These are phyloP conservation scores for Lacerta agilis DNA, from an alignment of 2,797 vertebrate species.

Conservation along the genomic window DNA sequence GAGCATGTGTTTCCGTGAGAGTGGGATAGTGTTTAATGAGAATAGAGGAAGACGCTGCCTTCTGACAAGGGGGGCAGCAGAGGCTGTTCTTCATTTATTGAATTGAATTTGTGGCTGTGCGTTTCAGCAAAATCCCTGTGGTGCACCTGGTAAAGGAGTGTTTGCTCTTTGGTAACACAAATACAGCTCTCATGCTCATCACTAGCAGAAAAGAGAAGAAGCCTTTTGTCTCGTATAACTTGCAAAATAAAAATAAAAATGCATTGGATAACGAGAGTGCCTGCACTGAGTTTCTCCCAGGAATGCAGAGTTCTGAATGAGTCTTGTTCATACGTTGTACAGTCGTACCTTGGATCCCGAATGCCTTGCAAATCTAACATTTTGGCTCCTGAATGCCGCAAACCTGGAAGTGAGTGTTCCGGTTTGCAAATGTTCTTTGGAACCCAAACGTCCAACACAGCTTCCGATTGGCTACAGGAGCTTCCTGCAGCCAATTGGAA, in stretches of 20 bases:
- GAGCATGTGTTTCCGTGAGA: neutral
- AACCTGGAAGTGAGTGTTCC: too few relatives aligned
- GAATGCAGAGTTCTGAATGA: too few relatives aligned
- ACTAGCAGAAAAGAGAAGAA: too few relatives aligned
- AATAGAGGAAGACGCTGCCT: constrained; percentile 5
- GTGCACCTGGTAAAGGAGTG: neutral
- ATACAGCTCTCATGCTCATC: neutral
- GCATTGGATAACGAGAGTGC: neutral
- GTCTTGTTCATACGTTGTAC: too few relatives aligned
- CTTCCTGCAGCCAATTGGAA: too few relatives aligned
- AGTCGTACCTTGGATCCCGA: too few relatives aligned
- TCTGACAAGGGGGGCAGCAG: neutral
- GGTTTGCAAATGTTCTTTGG: too few relatives aligned
- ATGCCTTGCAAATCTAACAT: fast-evolving
- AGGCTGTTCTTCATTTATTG: neutral
- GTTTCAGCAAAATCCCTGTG: neutral
- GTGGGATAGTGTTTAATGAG: neutral
- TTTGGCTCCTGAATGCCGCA: too few relatives aligned
- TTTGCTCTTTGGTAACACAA: neutral
- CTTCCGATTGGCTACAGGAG: too few relatives aligned
- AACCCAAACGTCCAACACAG: too few relatives aligned
- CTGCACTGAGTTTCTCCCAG: too few relatives aligned
- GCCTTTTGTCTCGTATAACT: neutral
- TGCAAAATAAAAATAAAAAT: neutral
- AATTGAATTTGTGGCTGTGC: neutral